Percentiles rank a stretch among this genome's conserved stretches.
Conservation (phyloP, 1,140 invertebrate species). For the Chrysomallon squamiferum region DNA sequence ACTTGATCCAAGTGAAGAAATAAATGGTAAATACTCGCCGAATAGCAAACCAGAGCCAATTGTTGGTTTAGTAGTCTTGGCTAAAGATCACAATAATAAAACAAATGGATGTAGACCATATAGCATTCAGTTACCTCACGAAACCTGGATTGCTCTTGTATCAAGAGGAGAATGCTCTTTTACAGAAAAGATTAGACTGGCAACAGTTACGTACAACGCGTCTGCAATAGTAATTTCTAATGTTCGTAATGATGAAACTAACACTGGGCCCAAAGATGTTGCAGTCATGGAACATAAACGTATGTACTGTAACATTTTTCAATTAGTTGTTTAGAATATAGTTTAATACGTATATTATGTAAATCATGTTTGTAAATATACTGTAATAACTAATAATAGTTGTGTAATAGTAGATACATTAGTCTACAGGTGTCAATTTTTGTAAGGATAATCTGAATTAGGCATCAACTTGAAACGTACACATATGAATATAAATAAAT, state of each 20-base stretch:
- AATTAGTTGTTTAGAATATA: no score
- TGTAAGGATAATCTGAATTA: no score
- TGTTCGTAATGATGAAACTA: no score
- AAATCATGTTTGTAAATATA: no score
- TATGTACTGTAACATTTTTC: not conserved
- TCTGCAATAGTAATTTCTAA: slow-evolving; percentile 30
- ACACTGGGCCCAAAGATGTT: not conserved
- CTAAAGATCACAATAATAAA: slow-evolving; percentile 10
- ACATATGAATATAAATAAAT: no score
- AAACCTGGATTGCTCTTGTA: slow-evolving; percentile 30
- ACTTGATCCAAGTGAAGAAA: not conserved
- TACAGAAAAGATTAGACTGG: slow-evolving; percentile 26
- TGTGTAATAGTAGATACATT: no score
- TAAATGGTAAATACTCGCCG: slow-evolving; percentile 13
- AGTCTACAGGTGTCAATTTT: no score
- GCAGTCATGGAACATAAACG: slow-evolving; percentile 19
- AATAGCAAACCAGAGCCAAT: slow-evolving; percentile 13
- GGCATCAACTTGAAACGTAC: no score
- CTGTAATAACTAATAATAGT: no score
- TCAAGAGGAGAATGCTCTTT: slow-evolving; percentile 29
- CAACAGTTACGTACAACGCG: slow-evolving; percentile 25
- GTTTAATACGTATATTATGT: no score
- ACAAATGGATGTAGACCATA: slow-evolving; percentile 19
- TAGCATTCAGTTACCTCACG: slow-evolving; percentile 13
- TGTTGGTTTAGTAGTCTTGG: slow-evolving; percentile 15